A percentile compares a stretch with the other conserved stretches of the same genome.
Evolutionary conservation across 2,113 vertebrate genomes (phyloP).

Genomic region (Campylomormyrus tamandua): DNA sequence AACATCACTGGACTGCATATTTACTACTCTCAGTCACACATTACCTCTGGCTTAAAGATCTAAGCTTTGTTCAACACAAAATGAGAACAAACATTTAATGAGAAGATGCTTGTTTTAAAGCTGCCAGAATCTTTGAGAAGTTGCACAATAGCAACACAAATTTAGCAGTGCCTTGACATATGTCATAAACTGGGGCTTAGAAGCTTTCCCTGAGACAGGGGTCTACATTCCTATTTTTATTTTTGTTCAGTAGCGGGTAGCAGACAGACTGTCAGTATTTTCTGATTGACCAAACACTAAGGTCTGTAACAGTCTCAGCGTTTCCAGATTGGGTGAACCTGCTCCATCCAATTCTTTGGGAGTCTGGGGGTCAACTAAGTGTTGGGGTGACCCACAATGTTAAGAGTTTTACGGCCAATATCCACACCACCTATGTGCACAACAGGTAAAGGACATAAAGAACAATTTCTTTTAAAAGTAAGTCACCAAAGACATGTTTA

Average conservation of each 20-base stretch:
- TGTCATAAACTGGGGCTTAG: background rate
- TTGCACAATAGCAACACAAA: background rate
- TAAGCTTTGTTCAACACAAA: background rate
- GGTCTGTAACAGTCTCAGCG: background rate
- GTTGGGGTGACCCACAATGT: background rate
- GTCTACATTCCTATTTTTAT: background rate
- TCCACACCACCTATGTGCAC: background rate
- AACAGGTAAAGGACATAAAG: background rate
- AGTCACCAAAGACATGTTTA: background rate
- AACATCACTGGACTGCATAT: background rate
- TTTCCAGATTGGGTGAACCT: background rate
- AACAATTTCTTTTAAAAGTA: too few species aligned
- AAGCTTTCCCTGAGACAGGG: background rate
- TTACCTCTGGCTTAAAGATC: background rate
- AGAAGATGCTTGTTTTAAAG: background rate
- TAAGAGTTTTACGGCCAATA: background rate
- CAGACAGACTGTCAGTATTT: background rate
- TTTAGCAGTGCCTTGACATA: background rate
- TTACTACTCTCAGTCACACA: background rate
- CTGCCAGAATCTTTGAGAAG: background rate
- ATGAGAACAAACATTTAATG: too few species aligned
- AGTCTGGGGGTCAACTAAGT: background rate
- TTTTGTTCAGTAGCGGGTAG: background rate
- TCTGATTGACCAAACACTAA: background rate
- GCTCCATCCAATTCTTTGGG: background rate